Evolutionary conservation across 1,140 invertebrate genomes (phyloP), one percentile per base, ranked within the genome.

Genomic region (Ceratina australensis): DNA sequence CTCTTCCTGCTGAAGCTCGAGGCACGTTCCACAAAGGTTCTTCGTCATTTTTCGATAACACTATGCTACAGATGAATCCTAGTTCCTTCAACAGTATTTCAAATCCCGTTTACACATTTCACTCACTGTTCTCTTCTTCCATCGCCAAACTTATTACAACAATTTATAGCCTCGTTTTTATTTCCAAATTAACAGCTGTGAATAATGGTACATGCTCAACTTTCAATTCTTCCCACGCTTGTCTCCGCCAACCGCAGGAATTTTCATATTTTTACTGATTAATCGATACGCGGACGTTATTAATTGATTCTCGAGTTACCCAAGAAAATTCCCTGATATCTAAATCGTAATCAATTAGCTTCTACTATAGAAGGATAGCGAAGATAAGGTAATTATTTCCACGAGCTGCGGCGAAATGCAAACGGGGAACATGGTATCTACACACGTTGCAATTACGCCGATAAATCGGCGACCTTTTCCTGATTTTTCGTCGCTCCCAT

Each of bases 301-400:
- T 75, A 57, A 75, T 67, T 67, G 52, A 57, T 59, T 54, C 64
- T 50, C 54, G 10, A 13, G 22, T 68, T 68, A 68, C n/a, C 22
- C 24, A 59, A 50, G 73, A 60, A 42, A 75, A 68, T 75, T 75
- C 52, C 54, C 54, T 60, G 52, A 68, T 75, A 75, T 75, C 73
- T 75, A 75, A 75, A 75, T 75, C 59, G 73, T 75, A 65, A 75
- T 66, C 64, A 54, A 54, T 18, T 28, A 33, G 64, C 18, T 65
- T 15, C 42, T 64, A n/a, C 12, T 54, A 59, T 49, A 75, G 42
- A 75, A 75, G 72, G 54, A 66, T 68, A 59, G n/a, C 24, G 24
- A 54, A 49, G 64, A 67, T 75, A 59, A 75, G 54, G 24, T 49
- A 67, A 75, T 75, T 75, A 75, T 75, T 75, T 75, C 49, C 64